phyloP scores from a whole-genome alignment of 1,140 invertebrate genomes.

The Galendromus occidentalis region DNA sequence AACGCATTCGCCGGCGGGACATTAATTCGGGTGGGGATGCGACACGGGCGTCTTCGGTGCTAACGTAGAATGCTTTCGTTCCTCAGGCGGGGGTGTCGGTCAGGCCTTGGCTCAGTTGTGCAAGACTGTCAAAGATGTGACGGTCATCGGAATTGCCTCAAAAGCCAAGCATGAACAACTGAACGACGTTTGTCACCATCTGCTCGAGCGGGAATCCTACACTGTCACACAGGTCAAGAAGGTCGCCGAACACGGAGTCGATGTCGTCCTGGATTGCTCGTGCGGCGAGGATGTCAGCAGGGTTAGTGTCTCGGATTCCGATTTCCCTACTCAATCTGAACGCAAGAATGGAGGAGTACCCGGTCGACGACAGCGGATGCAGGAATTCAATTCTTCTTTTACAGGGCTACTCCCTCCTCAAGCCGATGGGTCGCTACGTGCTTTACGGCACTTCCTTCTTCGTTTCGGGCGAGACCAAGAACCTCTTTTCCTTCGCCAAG shows the following conservation, averaged over 20 bases:
- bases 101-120: constrained; percentile 59
- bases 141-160: constrained; percentile 62
- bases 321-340: too few relatives aligned
- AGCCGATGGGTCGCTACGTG: constrained; percentile 71
- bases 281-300: constrained; percentile 65
- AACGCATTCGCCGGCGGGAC: too few relatives aligned
- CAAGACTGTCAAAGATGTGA: constrained; percentile 56
- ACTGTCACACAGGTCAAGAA: constrained; percentile 50
- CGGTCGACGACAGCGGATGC: too few relatives aligned
- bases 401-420: constrained; percentile 56
- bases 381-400: not conserved
- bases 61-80: constrained; percentile 26
- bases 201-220: constrained; percentile 51
- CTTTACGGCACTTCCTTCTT: constrained; percentile 44
- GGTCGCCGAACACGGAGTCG: constrained; percentile 52
- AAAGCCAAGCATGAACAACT: constrained; percentile 60
- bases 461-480: constrained; percentile 32
- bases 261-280: constrained; percentile 65
- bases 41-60: too few relatives aligned
- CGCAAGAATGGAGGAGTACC: too few relatives aligned
- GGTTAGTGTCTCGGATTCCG: not conserved
- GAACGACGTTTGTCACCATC: constrained; percentile 48
- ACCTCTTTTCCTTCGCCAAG: constrained; percentile 26
- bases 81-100: constrained; percentile 31
- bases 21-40: too few relatives aligned